Base-by-base conservation (phyloP, 1,140 invertebrate genomes). In the Andricus grossulariae region DNA sequence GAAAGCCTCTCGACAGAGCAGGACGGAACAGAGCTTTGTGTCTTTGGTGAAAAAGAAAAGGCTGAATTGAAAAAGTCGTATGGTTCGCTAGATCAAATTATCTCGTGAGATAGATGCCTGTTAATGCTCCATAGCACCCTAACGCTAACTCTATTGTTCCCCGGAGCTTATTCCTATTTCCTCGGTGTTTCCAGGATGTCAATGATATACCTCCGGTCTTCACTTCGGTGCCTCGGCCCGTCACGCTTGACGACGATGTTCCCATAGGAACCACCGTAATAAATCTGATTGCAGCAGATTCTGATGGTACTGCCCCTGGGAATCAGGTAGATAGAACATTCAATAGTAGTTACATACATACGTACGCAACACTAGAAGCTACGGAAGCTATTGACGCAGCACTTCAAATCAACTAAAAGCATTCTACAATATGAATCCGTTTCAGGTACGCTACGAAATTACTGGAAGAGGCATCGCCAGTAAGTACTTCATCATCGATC, bases 171-270 rank as follows among this genome's bases (percentile, higher is more conserved):
- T 55, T 76, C 25, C 25, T 32, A 32, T 32, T 32, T 32, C n/a
- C 16, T 72, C 57, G 50, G 52, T 79, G 52, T 82, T 91, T 92
- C 12, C 84, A 95, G 92, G 96, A 97, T 88, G 93, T 95, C 76
- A 97, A 97, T 88, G 96, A 97, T 88, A 95, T 97, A 79, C 94
- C 96, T 0, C 98, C 98, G 12, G 93, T 96, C 18, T 98, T 98
- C 86, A 95, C 95, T 3, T 94, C 94, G 1, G 93, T 96, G 8
- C 94, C 96, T 0, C 93, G 95, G 71, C 96, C 97, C 0, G 94
- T 97, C 11, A 96, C 95, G 0, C 90, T 98, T 8, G 96, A 97
- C 77, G 97, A 97, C 84, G 95, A 96, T 57, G 94, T 95, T 1
- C 92, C 95, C 0, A 96, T 97, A 77, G 97, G 97, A 39, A 95